phyloP scores from a whole-genome alignment of 1,140 invertebrate genomes.

The Lepidurus arcticus region DNA sequence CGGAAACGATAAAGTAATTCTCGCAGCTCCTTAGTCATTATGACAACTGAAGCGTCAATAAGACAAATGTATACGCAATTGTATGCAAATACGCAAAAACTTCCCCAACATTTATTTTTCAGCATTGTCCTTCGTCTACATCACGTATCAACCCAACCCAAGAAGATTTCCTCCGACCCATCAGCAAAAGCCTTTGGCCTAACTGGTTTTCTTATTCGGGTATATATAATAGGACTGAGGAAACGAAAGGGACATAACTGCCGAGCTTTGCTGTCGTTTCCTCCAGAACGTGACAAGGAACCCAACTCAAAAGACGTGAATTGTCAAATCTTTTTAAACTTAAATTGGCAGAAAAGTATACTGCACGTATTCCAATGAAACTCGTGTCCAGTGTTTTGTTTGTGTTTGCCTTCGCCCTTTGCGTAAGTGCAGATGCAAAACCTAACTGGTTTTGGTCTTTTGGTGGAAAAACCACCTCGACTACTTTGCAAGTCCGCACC shows the following conservation, averaged over 20 bases:
- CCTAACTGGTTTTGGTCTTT: not conserved
- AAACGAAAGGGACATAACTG: not conserved
- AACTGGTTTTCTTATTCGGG: too few species aligned
- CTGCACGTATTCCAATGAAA: not conserved
- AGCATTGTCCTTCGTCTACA: too few species aligned
- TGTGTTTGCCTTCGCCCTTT: not conserved
- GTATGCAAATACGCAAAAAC: not conserved
- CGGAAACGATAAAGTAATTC: not conserved
- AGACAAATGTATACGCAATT: not conserved
- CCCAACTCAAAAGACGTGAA: not conserved
- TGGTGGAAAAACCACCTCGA: not conserved
- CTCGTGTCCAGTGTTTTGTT: not conserved
- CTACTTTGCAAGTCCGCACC: not conserved
- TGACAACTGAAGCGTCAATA: not conserved
- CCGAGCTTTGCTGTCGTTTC: not conserved
- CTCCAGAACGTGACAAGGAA: not conserved
- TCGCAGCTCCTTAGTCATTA: not conserved
- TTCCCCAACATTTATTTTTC: not conserved
- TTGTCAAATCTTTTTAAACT: not conserved
- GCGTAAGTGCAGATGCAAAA: not conserved
- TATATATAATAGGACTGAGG: too few species aligned
- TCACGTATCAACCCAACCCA: too few species aligned
- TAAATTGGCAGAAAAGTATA: not conserved
- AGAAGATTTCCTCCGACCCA: too few species aligned
- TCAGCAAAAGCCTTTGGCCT: too few species aligned